Evolutionary conservation across 2,113 vertebrate species (phyloP).

Genomic region (Dendrocopos noguchii): DNA sequence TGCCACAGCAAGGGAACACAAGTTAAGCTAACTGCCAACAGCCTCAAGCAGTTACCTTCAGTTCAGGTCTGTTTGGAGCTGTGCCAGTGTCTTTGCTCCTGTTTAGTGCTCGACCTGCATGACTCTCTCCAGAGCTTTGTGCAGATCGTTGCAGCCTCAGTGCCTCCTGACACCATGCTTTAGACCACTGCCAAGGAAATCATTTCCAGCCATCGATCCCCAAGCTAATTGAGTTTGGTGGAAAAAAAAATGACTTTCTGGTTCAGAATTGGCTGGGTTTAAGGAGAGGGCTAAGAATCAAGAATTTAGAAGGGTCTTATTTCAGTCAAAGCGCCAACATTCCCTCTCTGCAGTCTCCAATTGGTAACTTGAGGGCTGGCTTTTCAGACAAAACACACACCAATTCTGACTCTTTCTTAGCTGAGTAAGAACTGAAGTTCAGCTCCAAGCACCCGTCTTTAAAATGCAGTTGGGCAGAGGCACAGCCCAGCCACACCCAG

Average conservation of each 20-base stretch:
- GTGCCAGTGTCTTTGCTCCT: not conserved
- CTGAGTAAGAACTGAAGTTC: not conserved
- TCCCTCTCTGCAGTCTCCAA: not conserved
- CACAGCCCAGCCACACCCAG: conserved; percentile 7
- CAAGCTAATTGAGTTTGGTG: not conserved
- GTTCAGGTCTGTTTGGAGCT: not conserved
- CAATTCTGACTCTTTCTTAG: not conserved
- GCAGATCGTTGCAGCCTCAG: not conserved
- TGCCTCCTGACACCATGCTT: not conserved
- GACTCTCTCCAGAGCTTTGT: not conserved
- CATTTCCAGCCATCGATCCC: not conserved
- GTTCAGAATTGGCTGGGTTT: not conserved
- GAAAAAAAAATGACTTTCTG: not conserved
- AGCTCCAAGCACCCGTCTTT: not conserved
- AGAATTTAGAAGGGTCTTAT: not conserved
- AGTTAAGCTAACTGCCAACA: not conserved
- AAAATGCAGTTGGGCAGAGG: not conserved
- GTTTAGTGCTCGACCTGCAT: not conserved
- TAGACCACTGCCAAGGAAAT: not conserved
- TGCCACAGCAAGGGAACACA: not conserved
- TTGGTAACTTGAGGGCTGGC: not conserved
- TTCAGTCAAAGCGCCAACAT: not conserved
- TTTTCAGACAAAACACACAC: not conserved
- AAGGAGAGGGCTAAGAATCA: not conserved
- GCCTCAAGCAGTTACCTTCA: not conserved